Percentiles rank a stretch among this genome's conserved stretches.
Evolutionary conservation across 2,888 invertebrate species (phyloP).

Genomic region (Sphaerophoria rueppellii): DNA sequence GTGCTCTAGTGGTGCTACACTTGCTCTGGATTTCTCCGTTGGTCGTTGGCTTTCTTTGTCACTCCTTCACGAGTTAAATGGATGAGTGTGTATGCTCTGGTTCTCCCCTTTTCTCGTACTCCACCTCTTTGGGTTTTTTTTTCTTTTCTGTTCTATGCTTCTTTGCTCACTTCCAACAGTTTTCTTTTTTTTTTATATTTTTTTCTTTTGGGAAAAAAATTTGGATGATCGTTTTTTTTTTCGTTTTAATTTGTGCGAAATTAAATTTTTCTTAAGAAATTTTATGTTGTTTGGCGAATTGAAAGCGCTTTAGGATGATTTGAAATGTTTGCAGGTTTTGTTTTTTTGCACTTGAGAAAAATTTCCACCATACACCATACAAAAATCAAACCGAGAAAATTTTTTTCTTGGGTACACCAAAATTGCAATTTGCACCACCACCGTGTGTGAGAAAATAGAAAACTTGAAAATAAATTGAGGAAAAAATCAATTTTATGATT

Average conservation of each 20-base stretch:
- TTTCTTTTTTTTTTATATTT: conserved; percentile 41
- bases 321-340: conserved; percentile 71
- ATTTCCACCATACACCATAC: conserved; percentile 67
- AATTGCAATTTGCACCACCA: conserved; percentile 81
- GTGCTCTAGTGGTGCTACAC: conserved; percentile 24
- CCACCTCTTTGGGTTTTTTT: conserved; percentile 64
- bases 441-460: conserved; percentile 72
- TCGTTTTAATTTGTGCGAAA: conserved; percentile 56
- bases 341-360: conserved; percentile 71
- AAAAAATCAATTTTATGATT: conserved; percentile 67
- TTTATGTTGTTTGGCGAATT: conserved; percentile 45
- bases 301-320: conserved; percentile 41
- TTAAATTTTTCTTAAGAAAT: conserved; percentile 37
- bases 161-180: conserved; percentile 70
- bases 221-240: conserved; percentile 33
- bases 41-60: conserved; percentile 32
- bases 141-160: conserved; percentile 34
- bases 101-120: conserved; percentile 67
- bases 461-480: conserved; percentile 75
- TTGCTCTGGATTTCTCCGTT: conserved; percentile 46
- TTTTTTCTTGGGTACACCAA: conserved; percentile 80
- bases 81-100: conserved; percentile 66
- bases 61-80: conserved; percentile 29
- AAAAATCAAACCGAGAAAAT: conserved; percentile 61
- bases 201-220: conserved; percentile 55